These are phyloP conservation scores for Zoanthus sociatus DNA, from an alignment of 92 coral and sea anemone species.

Conservation along the genomic window DNA sequence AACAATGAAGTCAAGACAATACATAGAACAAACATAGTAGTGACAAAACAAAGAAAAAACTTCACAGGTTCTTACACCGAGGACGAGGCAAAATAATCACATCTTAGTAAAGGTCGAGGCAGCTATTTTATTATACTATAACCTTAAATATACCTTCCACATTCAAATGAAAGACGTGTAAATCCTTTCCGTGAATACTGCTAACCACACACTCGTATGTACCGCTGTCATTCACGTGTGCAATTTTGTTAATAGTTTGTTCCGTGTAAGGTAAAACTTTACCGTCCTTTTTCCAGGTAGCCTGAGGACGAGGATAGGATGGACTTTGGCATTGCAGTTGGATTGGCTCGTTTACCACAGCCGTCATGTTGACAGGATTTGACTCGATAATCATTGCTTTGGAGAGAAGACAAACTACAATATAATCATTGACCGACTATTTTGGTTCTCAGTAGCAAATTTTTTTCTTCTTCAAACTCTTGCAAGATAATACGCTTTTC, in stretches of 20 bases:
- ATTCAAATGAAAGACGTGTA: not conserved
- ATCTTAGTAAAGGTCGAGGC: too few species aligned
- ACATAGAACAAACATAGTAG: too few species aligned
- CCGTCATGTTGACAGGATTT: conserved; percentile 3
- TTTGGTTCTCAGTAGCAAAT: too few species aligned
- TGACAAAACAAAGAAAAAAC: too few species aligned
- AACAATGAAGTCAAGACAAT: too few species aligned
- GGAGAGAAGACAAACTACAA: not conserved
- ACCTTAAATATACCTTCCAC: not conserved
- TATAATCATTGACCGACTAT: too few species aligned
- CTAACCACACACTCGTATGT: conserved; percentile 22
- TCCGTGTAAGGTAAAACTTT: not conserved
- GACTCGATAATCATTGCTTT: not conserved
- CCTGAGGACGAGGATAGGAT: conserved; percentile 28
- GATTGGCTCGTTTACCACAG: conserved; percentile 13
- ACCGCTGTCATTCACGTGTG: not conserved
- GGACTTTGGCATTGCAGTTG: conserved; percentile 5
- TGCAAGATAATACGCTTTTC: too few species aligned
- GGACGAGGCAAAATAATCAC: too few species aligned
- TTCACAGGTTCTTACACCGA: too few species aligned
- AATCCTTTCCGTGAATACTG: conserved; percentile 27
- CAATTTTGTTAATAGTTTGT: conserved; percentile 8
- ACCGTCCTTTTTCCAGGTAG: conserved; percentile 16
- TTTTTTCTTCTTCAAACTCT: too few species aligned
- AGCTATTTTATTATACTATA: too few species aligned